phyloP scores from a whole-genome alignment of 2,113 vertebrate genomes.

The Semicossyphus pulcher region DNA sequence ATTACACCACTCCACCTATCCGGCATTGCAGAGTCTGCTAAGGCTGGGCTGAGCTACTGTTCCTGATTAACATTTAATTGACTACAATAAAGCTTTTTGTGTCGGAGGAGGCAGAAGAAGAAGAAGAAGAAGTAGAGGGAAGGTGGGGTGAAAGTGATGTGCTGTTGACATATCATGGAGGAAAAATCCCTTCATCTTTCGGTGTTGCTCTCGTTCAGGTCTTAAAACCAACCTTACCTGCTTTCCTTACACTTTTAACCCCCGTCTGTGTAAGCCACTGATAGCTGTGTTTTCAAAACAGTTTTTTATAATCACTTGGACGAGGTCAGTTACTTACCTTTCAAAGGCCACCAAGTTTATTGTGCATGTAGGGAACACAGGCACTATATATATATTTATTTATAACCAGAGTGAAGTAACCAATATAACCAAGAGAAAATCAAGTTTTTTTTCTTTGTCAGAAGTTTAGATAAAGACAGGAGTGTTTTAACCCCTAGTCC shows the following conservation, averaged over 20 bases:
- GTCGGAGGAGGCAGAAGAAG: conserved; percentile 39
- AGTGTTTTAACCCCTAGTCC: no score
- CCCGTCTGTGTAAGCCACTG: no score
- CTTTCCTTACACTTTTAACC: not conserved
- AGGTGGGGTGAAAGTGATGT: conserved; percentile 22
- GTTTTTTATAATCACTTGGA: no score
- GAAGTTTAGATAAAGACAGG: no score
- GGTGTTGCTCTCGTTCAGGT: conserved; percentile 4
- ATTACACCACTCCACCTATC: conserved; percentile 67
- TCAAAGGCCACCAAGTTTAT: no score
- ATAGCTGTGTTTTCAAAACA: no score
- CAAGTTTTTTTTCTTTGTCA: no score
- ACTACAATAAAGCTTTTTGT: conserved; percentile 77
- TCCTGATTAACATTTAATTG: conserved; percentile 83
- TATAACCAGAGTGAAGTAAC: no score
- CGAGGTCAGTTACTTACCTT: no score
- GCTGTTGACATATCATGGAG: conserved; percentile 18
- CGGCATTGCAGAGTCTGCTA: conserved; percentile 44
- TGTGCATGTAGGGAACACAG: no score
- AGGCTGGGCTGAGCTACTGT: conserved; percentile 63
- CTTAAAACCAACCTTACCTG: conserved; percentile 17
- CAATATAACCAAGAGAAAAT: no score
- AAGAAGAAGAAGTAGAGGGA: conserved; percentile 2
- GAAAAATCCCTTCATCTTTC: conserved; percentile 19
- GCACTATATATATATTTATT: no score